These are phyloP conservation scores for Zosterops hypoxanthus DNA, from an alignment of 2,113 vertebrate genomes.

Conservation along the genomic window DNA sequence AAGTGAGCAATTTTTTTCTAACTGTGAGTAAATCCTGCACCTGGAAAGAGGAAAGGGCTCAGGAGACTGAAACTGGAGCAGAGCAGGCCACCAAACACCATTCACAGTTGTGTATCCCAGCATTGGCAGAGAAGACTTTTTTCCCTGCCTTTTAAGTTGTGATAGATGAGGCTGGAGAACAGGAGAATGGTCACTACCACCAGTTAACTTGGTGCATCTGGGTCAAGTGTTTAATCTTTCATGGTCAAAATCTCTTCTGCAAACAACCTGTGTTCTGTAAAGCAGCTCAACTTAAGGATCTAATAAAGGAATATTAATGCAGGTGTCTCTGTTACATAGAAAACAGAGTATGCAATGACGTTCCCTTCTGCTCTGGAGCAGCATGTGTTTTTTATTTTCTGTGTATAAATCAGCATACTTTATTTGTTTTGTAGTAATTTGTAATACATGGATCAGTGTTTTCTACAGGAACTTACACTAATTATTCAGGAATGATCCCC, in stretches of 20 bases:
- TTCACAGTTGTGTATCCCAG: neutral
- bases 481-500: neutral
- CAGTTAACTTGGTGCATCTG: neutral
- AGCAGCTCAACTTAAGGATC: neutral
- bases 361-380: neutral
- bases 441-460: neutral
- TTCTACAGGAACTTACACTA: neutral
- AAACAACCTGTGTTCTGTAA: neutral
- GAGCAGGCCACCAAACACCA: neutral
- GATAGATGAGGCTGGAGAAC: neutral
- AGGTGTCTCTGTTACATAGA: neutral
- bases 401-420: neutral
- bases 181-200: neutral
- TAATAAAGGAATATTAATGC: conserved; percentile 4
- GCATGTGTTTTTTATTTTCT: neutral
- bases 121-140: neutral
- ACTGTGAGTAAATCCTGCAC: neutral
- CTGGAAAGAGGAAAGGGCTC: neutral
- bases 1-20: neutral
- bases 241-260: neutral
- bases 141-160: neutral
- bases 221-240: neutral
- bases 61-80: neutral
- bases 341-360: neutral
- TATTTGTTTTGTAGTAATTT: neutral